Evolutionary conservation across 2,797 vertebrate species (phyloP).

Genomic region (Oophaga sylvatica): DNA sequence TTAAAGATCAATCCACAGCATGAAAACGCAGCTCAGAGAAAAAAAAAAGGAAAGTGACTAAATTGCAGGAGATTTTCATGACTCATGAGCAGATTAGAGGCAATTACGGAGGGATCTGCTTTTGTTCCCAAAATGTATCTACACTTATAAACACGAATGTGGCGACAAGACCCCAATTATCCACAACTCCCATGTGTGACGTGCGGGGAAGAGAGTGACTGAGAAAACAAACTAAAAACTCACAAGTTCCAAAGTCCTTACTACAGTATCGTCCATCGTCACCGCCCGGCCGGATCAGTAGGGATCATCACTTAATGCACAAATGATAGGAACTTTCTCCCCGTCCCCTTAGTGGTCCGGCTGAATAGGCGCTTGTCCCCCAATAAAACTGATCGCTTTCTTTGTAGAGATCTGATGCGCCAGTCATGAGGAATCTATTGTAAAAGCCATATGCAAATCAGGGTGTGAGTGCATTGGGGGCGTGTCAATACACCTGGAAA

Average conservation of each 20-base stretch:
- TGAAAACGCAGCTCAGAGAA: neutral
- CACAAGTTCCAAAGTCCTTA: neutral
- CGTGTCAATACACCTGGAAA: no score
- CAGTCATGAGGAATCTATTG: no score
- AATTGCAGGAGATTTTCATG: conserved; percentile 15
- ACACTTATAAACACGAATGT: neutral
- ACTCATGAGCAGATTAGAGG: conserved; percentile 28
- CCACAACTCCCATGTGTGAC: neutral
- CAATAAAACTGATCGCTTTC: no score
- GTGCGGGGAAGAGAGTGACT: neutral
- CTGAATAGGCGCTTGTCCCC: no score
- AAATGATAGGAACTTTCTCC: no score
- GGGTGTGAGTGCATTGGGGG: no score
- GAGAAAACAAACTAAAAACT: neutral
- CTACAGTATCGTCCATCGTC: neutral
- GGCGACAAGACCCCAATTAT: conserved; percentile 8
- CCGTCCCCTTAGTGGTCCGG: no score
- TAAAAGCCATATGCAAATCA: no score
- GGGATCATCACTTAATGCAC: no score
- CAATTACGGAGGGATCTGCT: conserved; percentile 32
- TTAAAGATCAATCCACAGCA: neutral
- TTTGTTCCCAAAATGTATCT: conserved; percentile 26
- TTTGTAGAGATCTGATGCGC: no score
- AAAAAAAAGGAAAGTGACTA: neutral
- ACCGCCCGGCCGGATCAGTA: no score